Evolutionary conservation across 2,113 vertebrate genomes (phyloP), one percentile per base, ranked within the genome.

Genomic region (Anser brachyrhynchus): DNA sequence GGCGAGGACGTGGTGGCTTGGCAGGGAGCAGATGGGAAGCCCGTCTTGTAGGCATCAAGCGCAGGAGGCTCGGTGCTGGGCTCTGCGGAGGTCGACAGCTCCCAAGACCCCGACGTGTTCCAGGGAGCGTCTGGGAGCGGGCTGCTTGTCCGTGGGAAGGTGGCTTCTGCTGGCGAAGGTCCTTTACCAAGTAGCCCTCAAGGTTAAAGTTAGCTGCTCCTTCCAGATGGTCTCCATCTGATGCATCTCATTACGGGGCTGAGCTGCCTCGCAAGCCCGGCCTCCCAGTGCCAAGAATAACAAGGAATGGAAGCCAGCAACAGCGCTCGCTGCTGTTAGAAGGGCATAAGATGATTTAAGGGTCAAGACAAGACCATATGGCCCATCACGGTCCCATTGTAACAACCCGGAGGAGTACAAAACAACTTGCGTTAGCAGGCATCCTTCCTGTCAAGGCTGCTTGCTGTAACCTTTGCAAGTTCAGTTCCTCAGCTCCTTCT

Each of bases 211-310:
- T 97, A 96, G 97, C 96, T 96, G 95, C 95, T 97, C 81, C 92
- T 97, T 98, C 97, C 98, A 98, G 97, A 98, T 98, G 98, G 97
- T 97, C 96, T 97, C 97, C 95, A 97, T 98, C 97, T 97, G 96
- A 97, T 94, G 94, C 95, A 96, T 97, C 97, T 97, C 97, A 98
- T 98, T 97, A 98, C 9, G 84, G 94, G 96, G 92, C 92, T 84
- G 95, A 97, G 89, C 95, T 87, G 93, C 96, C 90, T 97, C 28
- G 4, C n/a, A 35, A 75, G 97, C 96, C 89, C 0, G 28, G 93
- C 82, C 87, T 97, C 96, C 96, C 83, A 92, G 95, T 97, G 98
- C 97, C 97, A 98, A 98, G 94, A 98, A 98, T 97, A 98, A 96
- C 97, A 97, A 94, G 95, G 91, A 92, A 46, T 81, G 82, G 94